Conservation (phyloP, 2,888 invertebrate species). For the Uloborus plumipes region DNA sequence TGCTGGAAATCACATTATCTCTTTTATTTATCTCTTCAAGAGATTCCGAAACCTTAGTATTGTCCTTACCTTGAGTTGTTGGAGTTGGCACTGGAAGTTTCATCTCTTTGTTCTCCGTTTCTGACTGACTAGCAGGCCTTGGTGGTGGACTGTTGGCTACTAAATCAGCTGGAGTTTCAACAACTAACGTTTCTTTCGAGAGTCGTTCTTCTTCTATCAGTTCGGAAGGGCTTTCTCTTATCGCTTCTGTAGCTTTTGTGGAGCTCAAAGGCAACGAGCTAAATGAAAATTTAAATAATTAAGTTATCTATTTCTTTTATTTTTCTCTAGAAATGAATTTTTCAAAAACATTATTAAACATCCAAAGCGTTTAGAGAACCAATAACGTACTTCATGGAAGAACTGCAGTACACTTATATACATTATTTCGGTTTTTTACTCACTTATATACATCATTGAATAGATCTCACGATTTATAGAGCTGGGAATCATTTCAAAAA, state of each 20-base stretch:
- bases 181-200: slow-evolving; percentile 16
- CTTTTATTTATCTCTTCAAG: background rate
- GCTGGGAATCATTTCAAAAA: too few species aligned
- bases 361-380: too few species aligned
- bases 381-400: too few species aligned
- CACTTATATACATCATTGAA: too few species aligned
- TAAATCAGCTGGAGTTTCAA: slow-evolving; percentile 16
- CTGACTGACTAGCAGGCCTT: slow-evolving; percentile 13
- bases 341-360: too few species aligned
- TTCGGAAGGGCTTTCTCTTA: slow-evolving; percentile 46
- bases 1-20: too few species aligned
- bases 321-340: too few species aligned
- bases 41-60: background rate
- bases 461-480: too few species aligned
- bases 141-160: slow-evolving; percentile 47
- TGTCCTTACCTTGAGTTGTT: slow-evolving; percentile 38
- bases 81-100: slow-evolving; percentile 50
- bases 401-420: too few species aligned
- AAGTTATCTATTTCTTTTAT: too few species aligned
- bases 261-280: slow-evolving; percentile 3
- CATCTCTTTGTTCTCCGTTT: slow-evolving; percentile 12
- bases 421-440: too few species aligned
- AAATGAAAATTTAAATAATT: too few species aligned
- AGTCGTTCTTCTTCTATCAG: slow-evolving; percentile 27
- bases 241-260: slow-evolving; percentile 30